A percentile compares a stretch with the other conserved stretches of the same genome.
phyloP scores from a whole-genome alignment of 2,113 vertebrate species.

The Sapajus apella region DNA sequence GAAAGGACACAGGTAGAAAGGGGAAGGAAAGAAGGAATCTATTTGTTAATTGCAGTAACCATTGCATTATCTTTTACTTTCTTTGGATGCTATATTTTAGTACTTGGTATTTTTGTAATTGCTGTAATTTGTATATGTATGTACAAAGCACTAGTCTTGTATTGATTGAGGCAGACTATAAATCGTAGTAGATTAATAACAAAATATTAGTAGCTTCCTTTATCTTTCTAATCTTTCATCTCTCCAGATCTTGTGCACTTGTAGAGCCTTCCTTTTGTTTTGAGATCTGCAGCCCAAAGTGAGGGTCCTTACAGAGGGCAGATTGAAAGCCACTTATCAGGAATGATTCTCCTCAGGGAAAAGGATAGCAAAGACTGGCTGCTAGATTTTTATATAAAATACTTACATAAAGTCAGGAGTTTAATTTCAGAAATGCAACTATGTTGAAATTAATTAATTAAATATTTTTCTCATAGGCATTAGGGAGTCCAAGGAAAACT shows the following conservation, averaged over 20 bases:
- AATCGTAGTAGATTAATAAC: background rate
- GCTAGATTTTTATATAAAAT: background rate
- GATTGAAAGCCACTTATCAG: background rate
- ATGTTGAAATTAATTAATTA: slow-evolving; percentile 37
- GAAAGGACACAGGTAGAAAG: background rate
- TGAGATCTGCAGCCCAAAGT: background rate
- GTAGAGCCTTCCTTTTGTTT: background rate
- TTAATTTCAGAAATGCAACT: slow-evolving; percentile 39
- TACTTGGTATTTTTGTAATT: slow-evolving; percentile 29
- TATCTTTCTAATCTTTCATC: background rate
- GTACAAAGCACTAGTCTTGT: background rate
- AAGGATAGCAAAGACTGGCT: background rate
- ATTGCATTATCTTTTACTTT: background rate
- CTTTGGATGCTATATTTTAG: background rate
- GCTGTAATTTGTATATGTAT: background rate
- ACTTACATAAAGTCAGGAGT: background rate
- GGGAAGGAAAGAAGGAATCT: background rate
- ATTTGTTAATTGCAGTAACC: background rate
- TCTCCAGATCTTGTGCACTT: background rate
- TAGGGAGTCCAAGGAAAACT: slow-evolving; percentile 77
- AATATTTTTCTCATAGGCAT: slow-evolving; percentile 75
- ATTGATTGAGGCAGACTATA: background rate
- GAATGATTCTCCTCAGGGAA: background rate
- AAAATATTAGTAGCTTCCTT: background rate
- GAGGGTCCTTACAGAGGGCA: background rate